Evolutionary conservation across 2,113 vertebrate species (phyloP).

Genomic region (Petrocephalus zakoni): DNA sequence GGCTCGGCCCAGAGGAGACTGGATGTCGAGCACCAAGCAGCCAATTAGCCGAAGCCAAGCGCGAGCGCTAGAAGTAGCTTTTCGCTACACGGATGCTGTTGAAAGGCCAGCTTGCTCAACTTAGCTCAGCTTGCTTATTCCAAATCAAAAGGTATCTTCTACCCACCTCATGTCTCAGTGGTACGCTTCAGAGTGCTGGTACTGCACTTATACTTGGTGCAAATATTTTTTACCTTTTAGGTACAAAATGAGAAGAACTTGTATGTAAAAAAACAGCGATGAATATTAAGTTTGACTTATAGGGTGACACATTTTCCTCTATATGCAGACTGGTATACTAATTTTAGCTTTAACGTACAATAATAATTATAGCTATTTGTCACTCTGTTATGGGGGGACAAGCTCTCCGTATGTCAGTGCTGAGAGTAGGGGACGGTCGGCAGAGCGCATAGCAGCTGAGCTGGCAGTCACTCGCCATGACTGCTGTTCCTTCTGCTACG

Average conservation of each 20-base stretch:
- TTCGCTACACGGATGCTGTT: background rate
- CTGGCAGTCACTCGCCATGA: background rate
- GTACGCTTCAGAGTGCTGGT: background rate
- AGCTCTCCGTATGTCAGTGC: background rate
- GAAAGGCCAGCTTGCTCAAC: background rate
- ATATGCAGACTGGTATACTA: background rate
- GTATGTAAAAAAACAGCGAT: background rate
- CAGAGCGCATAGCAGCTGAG: background rate
- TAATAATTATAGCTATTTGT: background rate
- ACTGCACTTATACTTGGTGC: background rate
- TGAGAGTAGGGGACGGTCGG: background rate
- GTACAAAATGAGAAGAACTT: background rate
- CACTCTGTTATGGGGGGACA: background rate
- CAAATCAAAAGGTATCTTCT: background rate
- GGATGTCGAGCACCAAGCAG: slow-evolving; percentile 64
- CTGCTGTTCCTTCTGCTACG: background rate
- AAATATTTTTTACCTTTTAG: background rate
- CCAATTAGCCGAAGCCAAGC: slow-evolving; percentile 42
- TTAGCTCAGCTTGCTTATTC: background rate
- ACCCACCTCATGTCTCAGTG: background rate
- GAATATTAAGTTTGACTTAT: background rate
- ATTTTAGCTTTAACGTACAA: background rate
- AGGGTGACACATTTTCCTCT: background rate
- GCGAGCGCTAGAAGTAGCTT: background rate
- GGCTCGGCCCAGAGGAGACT: slow-evolving; percentile 81